These are phyloP conservation scores for Iselma pallidipennis DNA, from an alignment of 2,888 invertebrate species.

Conservation along the genomic window DNA sequence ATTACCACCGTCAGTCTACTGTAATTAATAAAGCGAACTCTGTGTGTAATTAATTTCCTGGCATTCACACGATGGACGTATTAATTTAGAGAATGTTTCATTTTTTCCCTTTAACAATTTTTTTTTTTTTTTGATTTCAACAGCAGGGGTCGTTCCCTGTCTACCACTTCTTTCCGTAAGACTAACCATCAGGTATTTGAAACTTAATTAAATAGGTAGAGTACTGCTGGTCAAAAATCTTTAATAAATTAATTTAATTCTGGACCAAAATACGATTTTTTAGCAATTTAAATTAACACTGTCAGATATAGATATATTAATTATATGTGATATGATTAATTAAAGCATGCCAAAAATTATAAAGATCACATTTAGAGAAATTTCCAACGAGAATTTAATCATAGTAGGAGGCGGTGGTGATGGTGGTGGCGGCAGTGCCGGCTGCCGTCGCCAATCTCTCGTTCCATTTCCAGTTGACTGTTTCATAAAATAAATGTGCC, in stretches of 20 bases:
- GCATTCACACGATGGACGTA: slow-evolving; percentile 1
- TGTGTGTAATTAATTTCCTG: neutral
- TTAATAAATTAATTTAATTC: neutral
- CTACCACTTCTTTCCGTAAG: neutral
- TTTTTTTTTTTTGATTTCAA: neutral
- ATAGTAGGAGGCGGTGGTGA: too few relatives aligned
- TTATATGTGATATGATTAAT: too few relatives aligned
- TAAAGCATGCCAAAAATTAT: neutral
- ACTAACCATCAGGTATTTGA: neutral
- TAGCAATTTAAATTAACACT: too few relatives aligned
- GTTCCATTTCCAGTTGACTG: neutral
- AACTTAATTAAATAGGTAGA: neutral
- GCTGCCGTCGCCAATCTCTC: neutral
- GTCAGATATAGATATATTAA: too few relatives aligned
- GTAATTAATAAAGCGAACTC: slow-evolving; percentile 3
- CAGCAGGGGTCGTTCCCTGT: neutral
- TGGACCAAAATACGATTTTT: too few relatives aligned
- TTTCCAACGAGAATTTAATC: neutral
- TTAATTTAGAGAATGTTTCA: neutral
- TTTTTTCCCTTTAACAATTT: too few relatives aligned
- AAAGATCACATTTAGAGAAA: neutral
- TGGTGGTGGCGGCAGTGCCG: neutral
- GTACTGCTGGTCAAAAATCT: neutral
- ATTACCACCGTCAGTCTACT: neutral
- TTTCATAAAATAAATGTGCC: neutral